These are phyloP conservation scores for Diogma glabrata DNA, from an alignment of 2,888 invertebrate species.

Conservation along the genomic window DNA sequence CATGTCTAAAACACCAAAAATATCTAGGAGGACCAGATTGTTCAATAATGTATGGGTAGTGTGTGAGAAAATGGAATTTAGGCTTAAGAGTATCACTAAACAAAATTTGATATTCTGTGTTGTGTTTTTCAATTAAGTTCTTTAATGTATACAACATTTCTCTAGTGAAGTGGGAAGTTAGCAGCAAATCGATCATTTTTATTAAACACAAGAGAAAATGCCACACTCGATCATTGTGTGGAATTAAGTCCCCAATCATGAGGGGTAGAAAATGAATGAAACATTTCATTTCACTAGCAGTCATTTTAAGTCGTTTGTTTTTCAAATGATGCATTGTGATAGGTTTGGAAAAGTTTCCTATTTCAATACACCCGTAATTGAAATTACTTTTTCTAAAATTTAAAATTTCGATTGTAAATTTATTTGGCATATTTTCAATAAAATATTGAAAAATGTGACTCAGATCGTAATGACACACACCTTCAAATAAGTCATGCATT, in stretches of 20 bases:
- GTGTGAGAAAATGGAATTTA: neutral
- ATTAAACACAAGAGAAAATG: conserved; percentile 8
- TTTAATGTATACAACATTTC: neutral
- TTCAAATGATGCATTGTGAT: conserved; percentile 9
- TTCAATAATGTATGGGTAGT: neutral
- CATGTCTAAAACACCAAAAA: neutral
- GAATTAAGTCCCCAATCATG: conserved; percentile 10
- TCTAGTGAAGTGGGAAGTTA: neutral
- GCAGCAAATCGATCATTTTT: conserved; percentile 10
- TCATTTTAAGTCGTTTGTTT: conserved; percentile 4
- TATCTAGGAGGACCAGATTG: neutral
- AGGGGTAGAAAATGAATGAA: conserved; percentile 1
- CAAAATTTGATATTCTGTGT: neutral
- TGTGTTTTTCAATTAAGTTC: conserved; percentile 11
- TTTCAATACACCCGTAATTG: conserved; percentile 11
- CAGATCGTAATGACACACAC: conserved; percentile 13
- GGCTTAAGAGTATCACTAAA: neutral
- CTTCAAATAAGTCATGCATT: conserved; percentile 13
- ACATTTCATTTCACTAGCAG: conserved; percentile 12
- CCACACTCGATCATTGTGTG: conserved; percentile 9
- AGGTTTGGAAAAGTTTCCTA: neutral
- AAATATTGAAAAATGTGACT: conserved; percentile 3
- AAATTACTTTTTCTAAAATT: conserved; percentile 12
- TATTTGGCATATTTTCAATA: neutral
- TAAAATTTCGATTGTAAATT: conserved; percentile 8